Evolutionary conservation across 2,113 vertebrate genomes (phyloP), one percentile per base, ranked within the genome.

Genomic region (Pimephales promelas): DNA sequence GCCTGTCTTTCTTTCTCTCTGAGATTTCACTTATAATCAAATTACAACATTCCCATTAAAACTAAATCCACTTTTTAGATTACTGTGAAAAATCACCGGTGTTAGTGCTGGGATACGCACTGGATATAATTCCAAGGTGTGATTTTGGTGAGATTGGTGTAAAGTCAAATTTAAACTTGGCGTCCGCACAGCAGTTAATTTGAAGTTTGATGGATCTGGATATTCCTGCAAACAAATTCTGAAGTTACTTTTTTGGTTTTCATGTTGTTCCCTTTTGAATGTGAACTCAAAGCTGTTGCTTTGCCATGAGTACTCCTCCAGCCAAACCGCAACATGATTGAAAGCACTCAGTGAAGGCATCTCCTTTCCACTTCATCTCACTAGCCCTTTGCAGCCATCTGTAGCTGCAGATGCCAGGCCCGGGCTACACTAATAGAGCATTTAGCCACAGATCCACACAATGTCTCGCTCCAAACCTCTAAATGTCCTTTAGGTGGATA

Each of bases 41-140:
- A 87, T 84, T 77, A 76, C 83, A 79, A 64, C 74, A 81, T 87
- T 84, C 72, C 31, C 77, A 84, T 82, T 73, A 79, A 84, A 87
- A 74, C 56, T 82, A 82, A 84, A 85, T 84, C 64, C 57, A 87
- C 72, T 87, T 82, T 54, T 66, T 75, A 87, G 79, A 87, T 87
- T 84, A 82, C 79, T 73, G 72, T 83, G 75, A 84, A 87, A 52
- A 74, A 76, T 84, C 57, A 62, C 64, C 28, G 28, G 13, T 34
- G 68, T 75, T 72, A 74, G 56, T 22, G 77, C 47, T 22, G 20
- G 45, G 47, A 52, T 57, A 13, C 62, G 64, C 61, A 20, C 31
- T 20, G 57, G 72, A 52, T 16, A 43, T n/a, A 36, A 62, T 74
- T 79, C 20, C 77, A 64, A 64, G 77, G 59, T 64, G 59, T 79